These are phyloP conservation scores for Gnatocerus cornutus DNA, from an alignment of 2,888 invertebrate species.

Conservation along the genomic window DNA sequence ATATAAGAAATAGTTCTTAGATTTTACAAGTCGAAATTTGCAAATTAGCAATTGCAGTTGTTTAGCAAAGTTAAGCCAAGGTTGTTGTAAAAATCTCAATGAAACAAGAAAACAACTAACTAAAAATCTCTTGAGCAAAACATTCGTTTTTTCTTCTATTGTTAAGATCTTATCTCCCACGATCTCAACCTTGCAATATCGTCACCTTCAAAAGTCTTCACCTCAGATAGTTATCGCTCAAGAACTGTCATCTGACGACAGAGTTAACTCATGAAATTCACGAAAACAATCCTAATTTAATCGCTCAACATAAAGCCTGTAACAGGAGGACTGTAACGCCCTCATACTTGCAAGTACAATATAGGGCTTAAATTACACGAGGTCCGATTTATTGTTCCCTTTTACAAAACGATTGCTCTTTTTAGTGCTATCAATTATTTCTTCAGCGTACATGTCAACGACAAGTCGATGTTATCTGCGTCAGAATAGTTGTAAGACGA, in stretches of 20 bases:
- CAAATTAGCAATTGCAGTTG: too few species aligned
- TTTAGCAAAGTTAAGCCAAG: too few species aligned
- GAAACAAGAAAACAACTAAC: not conserved
- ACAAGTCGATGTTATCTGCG: slow-evolving; percentile 23
- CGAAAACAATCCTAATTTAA: slow-evolving; percentile 27
- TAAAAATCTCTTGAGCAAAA: slow-evolving; percentile 13
- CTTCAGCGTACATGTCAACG: slow-evolving; percentile 8
- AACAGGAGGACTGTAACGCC: slow-evolving; percentile 43
- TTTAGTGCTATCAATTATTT: slow-evolving; percentile 55
- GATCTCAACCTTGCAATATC: slow-evolving; percentile 21
- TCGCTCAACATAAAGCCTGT: slow-evolving; percentile 28
- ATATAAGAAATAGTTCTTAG: too few species aligned
- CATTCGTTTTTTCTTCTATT: slow-evolving; percentile 20
- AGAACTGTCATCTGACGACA: slow-evolving; percentile 2
- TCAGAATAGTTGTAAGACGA: slow-evolving; percentile 24
- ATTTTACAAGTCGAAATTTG: too few species aligned
- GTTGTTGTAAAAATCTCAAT: too few species aligned
- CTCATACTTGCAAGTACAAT: slow-evolving; percentile 49
- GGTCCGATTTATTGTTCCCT: slow-evolving; percentile 53
- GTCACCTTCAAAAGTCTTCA: slow-evolving; percentile 14
- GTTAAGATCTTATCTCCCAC: slow-evolving; percentile 26
- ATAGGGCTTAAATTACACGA: slow-evolving; percentile 53
- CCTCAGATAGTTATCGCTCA: slow-evolving; percentile 15
- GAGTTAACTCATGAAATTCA: slow-evolving; percentile 16
- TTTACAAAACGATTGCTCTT: slow-evolving; percentile 55